phyloP scores from a whole-genome alignment of 2,888 invertebrate species.

The Drosophila flavopinicola region DNA sequence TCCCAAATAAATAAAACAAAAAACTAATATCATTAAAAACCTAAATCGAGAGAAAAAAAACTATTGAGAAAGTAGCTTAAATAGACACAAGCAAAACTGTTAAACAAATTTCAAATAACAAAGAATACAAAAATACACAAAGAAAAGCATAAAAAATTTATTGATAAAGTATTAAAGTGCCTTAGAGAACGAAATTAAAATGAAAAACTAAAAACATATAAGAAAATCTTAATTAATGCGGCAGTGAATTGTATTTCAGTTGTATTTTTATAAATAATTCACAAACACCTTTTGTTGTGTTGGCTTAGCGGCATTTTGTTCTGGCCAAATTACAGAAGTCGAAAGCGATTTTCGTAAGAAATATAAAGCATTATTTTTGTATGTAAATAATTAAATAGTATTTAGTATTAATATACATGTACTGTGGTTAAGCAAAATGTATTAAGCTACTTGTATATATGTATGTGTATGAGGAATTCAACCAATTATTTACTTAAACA shows the following conservation, averaged over 20 bases:
- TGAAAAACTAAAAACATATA: conserved; percentile 29
- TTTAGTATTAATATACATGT: conserved; percentile 16
- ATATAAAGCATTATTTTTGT: conserved; percentile 57
- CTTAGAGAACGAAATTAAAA: conserved; percentile 66
- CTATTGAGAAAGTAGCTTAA: conserved; percentile 45
- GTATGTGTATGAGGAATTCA: conserved; percentile 27
- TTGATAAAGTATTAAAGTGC: conserved; percentile 75
- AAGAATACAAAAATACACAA: conserved; percentile 7
- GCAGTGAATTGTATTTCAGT: conserved; percentile 51
- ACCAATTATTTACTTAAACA: conserved; percentile 46
- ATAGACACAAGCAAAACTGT: conserved; percentile 31
- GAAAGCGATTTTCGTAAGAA: conserved; percentile 37
- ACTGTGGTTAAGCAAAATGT: conserved; percentile 31
- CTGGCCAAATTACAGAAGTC: conserved; percentile 44
- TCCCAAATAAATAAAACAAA: conserved; percentile 14
- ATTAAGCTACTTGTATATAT: conserved; percentile 36
- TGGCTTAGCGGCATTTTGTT: conserved; percentile 55
- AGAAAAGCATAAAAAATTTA: conserved; percentile 29
- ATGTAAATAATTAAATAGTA: conserved; percentile 49
- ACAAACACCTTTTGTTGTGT: conserved; percentile 56
- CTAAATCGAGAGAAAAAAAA: conserved; percentile 26
- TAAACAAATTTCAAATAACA: conserved; percentile 13
- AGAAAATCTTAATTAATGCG: conserved; percentile 26
- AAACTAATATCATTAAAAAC: conserved; percentile 44
- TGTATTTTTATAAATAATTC: conserved; percentile 42